Evolutionary conservation across 2,797 vertebrate genomes (phyloP).

Genomic region (Anguilla anguilla): DNA sequence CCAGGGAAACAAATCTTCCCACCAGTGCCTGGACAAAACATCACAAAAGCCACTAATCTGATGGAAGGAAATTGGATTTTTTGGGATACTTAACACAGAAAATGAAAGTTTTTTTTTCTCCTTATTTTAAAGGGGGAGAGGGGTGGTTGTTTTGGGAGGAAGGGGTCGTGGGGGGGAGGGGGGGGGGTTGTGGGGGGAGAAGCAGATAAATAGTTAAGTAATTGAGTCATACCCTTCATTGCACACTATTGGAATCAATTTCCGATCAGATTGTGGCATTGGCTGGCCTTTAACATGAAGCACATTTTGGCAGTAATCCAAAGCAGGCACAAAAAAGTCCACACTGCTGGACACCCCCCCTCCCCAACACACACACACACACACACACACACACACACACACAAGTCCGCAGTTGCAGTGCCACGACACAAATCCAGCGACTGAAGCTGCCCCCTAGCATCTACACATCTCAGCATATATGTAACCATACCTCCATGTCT

Average conservation of each 20-base stretch:
- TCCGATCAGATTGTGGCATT: background rate
- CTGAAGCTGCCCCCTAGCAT: background rate
- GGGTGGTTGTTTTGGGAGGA: background rate
- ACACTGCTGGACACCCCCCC: background rate
- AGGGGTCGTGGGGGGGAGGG: background rate
- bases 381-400: background rate
- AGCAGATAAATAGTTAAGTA: background rate
- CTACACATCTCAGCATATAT: background rate
- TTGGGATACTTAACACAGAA: slow-evolving; percentile 17
- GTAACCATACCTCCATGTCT: background rate
- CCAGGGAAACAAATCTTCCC: background rate
- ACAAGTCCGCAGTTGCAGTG: background rate
- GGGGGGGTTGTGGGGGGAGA: background rate
- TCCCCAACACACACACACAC: background rate
- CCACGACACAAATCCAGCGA: background rate
- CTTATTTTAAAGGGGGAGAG: background rate
- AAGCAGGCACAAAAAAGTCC: background rate
- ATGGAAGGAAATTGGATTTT: slow-evolving; percentile 17
- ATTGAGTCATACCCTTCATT: slow-evolving; percentile 9
- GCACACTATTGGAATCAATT: background rate
- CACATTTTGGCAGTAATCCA: background rate
- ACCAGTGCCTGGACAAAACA: slow-evolving; percentile 34
- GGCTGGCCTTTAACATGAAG: background rate
- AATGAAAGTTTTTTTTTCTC: background rate
- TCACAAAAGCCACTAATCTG: slow-evolving; percentile 29